Evolutionary conservation across 2,113 vertebrate species (phyloP).

Genomic region (Azemiops feae): DNA sequence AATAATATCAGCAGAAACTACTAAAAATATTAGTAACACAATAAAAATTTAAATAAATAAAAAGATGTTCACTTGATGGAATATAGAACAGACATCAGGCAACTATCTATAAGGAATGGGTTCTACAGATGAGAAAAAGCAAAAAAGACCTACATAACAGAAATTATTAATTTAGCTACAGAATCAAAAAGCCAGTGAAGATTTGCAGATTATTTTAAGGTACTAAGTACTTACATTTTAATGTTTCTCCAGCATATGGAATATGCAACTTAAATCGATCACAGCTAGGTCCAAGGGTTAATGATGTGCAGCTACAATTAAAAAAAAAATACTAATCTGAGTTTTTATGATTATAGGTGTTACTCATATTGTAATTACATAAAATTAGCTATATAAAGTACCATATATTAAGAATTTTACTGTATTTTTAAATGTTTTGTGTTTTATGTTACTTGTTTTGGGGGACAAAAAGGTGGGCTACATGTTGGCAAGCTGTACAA

Average conservation of each 20-base stretch:
- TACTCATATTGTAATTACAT: neutral
- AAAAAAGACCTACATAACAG: neutral
- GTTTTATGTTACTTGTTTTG: neutral
- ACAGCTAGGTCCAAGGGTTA: conserved; percentile 93
- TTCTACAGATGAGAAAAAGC: neutral
- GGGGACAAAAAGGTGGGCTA: neutral
- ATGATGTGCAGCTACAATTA: conserved; percentile 84
- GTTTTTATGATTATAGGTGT: neutral
- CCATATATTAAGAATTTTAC: neutral
- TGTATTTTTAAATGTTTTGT: neutral
- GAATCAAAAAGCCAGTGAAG: neutral
- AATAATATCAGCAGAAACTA: neutral
- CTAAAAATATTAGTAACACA: neutral
- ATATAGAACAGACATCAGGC: neutral
- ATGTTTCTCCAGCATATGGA: conserved; percentile 95
- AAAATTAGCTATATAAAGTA: neutral
- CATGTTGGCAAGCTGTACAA: neutral
- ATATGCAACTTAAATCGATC: conserved; percentile 98
- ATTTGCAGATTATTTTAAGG: neutral
- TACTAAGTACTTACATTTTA: conserved; percentile 87
- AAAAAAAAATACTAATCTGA: conserved; percentile 34
- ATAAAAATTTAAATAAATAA: neutral
- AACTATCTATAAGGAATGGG: neutral
- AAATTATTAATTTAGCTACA: neutral
- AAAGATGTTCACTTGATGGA: neutral